Base-by-base conservation (phyloP, 2,797 vertebrate species). In the Simalia tracyae region DNA sequence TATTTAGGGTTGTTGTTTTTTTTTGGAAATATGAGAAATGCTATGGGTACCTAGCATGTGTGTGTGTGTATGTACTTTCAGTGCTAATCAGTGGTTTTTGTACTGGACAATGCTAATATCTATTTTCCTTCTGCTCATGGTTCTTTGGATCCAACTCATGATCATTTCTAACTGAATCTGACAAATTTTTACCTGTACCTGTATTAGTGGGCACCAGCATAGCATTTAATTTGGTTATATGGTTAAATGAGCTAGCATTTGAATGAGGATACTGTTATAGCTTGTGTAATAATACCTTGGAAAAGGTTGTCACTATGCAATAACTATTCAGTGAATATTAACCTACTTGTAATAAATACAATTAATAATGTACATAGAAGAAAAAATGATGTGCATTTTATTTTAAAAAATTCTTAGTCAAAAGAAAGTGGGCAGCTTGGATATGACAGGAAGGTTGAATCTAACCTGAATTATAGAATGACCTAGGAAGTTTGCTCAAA, bases 381-480 rank as follows among this genome's bases (percentile, higher is more conserved):
- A 97, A 96, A 96, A 90, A 96, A 96, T 97, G 96, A 96, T 95
- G 86, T 94, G 93, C 87, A 91, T 96, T 95, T 97, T 94, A 88
- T 96, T 95, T 97, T 56, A 96, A 91, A 96, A 95, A 97, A 97
- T 97, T 96, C 96, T 97, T 97, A 96, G 95, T 97, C 97, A 98
- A 98, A 97, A 97, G 96, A 97, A 98, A 98, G 97, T 98, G 98
- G 98, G 97, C 97, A 98, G 94, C 97, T 97, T 97, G 96, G 94
- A 96, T 96, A 96, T 98, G 97, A 97, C 96, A 97, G 95, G 94
- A 97, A 97, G 97, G 97, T 98, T 97, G 97, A 95, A 94, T 97
- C 96, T 97, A 95, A 97, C 97, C 97, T 97, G 97, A 97, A 97
- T 98, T 97, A 98, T 97, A 97, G 97, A 98, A 97, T 98, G 98